Evolutionary conservation across 1,140 invertebrate genomes (phyloP), one percentile per base, ranked within the genome.

Genomic region (Hirudo medicinalis): DNA sequence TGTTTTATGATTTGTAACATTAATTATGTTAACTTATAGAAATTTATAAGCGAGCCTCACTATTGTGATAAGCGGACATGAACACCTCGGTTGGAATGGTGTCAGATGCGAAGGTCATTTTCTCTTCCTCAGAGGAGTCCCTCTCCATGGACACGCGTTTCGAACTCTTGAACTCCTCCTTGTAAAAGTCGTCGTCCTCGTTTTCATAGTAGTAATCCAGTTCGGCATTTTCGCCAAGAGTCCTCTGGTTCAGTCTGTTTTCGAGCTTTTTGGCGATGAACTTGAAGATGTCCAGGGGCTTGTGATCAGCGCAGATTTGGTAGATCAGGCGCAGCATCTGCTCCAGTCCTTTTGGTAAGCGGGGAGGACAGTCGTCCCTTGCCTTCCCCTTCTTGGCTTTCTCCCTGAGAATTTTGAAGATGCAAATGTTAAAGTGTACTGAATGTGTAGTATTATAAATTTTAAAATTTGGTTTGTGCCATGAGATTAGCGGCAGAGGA

Each of bases 231-330:
- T 63, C 57, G 11, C 57, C 29, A 22, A 63, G 29, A 63, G 57
- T 63, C 57, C 29, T 22, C 29, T 63, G 57, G 29, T 25, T n/a
- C 6, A 63, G 29, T 22, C 29, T 63, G 57, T 22, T 63, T 15
- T 63, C 57, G 57, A 63, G 57, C 29, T 63, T 63, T 13, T 63
- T 63, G 57, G 57, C 57, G 57, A 63, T 22, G 19, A 63, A 63
- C 19, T 19, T 63, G 57, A 11, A 5, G 13, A 63, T 32, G 29
- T 63, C 57, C 22, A 63, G 22, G 17, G 57, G 57, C 1, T 20
- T 63, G 57, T 63, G 22, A 15, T 63, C 8, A 1, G 8, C 3
- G 57, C 22, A 63, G 57, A 63, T 22, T n/a, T 63, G 22, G 57
- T 63, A 63, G 9, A 63, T 63, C 22, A 63, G 11, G 22, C 29